Conservation (phyloP, 2,113 vertebrate species). For the Potamarius usumacintae region DNA sequence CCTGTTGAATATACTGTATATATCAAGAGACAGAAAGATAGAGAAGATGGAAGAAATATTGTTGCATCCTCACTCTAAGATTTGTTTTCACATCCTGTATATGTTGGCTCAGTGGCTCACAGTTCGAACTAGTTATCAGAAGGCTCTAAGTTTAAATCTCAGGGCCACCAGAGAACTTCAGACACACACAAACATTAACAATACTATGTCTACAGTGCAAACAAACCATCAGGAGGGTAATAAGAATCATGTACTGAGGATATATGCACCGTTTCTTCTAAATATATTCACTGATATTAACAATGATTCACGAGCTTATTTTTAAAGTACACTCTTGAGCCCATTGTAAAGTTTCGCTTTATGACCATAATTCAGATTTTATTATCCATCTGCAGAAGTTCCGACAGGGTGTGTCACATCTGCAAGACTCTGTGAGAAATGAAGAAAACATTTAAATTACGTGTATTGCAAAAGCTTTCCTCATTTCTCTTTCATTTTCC, state of each 20-base stretch:
- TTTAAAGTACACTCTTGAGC: background rate
- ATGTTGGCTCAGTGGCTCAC: background rate
- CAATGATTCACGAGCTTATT: background rate
- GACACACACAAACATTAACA: background rate
- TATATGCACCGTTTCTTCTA: background rate
- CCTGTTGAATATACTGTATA: conserved; percentile 49
- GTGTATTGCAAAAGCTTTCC: conserved; percentile 36
- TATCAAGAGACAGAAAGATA: conserved; percentile 14
- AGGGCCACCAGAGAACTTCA: background rate
- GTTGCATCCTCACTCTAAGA: background rate
- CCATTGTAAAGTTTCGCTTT: background rate
- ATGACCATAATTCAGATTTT: conserved; percentile 14
- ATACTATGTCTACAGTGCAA: background rate
- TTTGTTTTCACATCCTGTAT: background rate
- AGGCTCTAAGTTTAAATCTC: background rate
- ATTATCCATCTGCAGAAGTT: conserved; percentile 20
- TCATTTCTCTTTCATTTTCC: conserved; percentile 36
- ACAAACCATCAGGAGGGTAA: background rate
- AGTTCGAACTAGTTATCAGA: background rate
- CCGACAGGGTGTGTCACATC: conserved; percentile 34
- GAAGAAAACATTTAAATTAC: conserved; percentile 22
- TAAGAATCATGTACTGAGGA: background rate
- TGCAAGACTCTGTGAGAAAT: background rate
- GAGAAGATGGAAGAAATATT: background rate
- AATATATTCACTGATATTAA: conserved; percentile 9